Evolutionary conservation across 2,888 invertebrate species (phyloP).

Genomic region (Sarcophaga subvicina): DNA sequence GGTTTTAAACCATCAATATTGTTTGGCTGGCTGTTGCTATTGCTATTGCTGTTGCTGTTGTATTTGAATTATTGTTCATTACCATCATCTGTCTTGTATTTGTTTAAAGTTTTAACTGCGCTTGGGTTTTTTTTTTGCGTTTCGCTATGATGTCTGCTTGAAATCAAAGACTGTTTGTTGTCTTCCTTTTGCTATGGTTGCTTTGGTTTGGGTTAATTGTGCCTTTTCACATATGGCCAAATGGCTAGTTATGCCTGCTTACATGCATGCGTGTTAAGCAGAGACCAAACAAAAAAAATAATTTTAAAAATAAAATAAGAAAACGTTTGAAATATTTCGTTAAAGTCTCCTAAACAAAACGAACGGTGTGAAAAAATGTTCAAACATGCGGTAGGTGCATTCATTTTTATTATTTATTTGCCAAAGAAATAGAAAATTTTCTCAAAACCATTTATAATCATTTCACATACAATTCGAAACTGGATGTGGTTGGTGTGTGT

Average conservation of each 20-base stretch:
- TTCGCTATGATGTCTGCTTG: conserved; percentile 23
- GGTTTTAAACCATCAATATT: conserved; percentile 62
- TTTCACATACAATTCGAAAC: conserved; percentile 53
- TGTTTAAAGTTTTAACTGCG: conserved; percentile 52
- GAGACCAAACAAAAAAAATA: not conserved
- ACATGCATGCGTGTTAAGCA: conserved; percentile 47
- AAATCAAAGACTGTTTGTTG: conserved; percentile 24
- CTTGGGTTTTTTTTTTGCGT: conserved; percentile 16
- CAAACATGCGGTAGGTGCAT: conserved; percentile 61
- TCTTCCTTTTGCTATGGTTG: conserved; percentile 8
- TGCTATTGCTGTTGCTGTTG: conserved; percentile 19
- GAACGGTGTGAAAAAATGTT: conserved; percentile 57
- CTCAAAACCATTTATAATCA: conserved; percentile 50
- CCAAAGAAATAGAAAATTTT: conserved; percentile 21
- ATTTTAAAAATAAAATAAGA: not conserved
- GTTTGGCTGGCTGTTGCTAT: conserved; percentile 27
- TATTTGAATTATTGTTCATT: conserved; percentile 65
- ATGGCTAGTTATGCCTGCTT: not conserved
- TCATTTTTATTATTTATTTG: conserved; percentile 36
- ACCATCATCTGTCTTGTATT: conserved; percentile 67
- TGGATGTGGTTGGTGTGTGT: not conserved
- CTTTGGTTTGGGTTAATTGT: conserved; percentile 65
- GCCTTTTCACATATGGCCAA: conserved; percentile 56
- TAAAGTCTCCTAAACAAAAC: not conserved
- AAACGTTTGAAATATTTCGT: conserved; percentile 19